Evolutionary conservation across 2,113 vertebrate genomes (phyloP).

Genomic region (Serilophus lunatus): DNA sequence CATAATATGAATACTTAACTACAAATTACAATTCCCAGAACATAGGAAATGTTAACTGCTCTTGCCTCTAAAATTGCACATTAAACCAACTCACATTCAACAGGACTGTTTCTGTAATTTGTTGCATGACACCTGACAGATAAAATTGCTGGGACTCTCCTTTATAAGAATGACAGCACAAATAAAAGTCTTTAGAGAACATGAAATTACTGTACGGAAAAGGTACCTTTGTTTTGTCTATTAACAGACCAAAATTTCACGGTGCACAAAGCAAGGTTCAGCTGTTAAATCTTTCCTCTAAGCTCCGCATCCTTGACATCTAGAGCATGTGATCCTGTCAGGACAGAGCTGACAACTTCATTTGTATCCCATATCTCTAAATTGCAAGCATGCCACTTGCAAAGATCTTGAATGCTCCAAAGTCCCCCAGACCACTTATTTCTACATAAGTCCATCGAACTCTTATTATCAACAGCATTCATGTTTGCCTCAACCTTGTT

Average conservation of each 20-base stretch:
- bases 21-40: background rate
- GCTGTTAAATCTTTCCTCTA: background rate
- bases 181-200: background rate
- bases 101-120: background rate
- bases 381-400: slow-evolving; percentile 10
- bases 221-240: background rate
- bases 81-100: background rate
- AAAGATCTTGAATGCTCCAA: background rate
- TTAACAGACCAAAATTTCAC: background rate
- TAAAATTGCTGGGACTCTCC: background rate
- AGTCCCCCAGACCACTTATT: background rate
- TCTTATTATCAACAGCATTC: background rate
- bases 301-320: background rate
- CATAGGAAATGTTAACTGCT: background rate
- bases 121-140: background rate
- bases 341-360: background rate
- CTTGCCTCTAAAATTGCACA: background rate
- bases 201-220: background rate
- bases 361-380: slow-evolving; percentile 20
- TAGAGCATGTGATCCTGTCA: background rate
- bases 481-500: background rate
- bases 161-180: background rate
- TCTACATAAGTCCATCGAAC: background rate
- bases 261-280: background rate
- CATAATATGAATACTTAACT: background rate